Percentiles rank a stretch among this genome's conserved stretches.
These are phyloP conservation scores for Leucosticte australis DNA, from an alignment of 2,113 vertebrate genomes.

Conservation along the genomic window DNA sequence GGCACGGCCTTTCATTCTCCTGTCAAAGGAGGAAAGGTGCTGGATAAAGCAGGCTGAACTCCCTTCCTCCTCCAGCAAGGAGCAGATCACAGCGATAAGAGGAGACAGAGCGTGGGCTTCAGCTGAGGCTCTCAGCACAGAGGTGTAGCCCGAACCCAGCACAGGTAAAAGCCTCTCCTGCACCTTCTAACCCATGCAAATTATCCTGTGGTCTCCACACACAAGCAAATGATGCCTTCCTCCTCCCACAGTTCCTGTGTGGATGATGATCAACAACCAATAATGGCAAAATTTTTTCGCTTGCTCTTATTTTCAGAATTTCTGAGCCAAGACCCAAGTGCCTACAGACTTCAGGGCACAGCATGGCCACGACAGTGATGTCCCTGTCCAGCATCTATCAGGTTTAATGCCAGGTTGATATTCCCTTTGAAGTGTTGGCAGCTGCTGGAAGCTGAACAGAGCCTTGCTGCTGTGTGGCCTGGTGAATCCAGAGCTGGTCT, in stretches of 20 bases:
- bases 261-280: neutral
- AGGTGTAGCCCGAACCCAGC: neutral
- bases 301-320: neutral
- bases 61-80: neutral
- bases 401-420: neutral
- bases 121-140: neutral
- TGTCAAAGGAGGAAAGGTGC: neutral
- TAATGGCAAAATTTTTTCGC: neutral
- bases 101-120: neutral
- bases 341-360: neutral
- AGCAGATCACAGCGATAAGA: neutral
- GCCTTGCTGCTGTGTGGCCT: neutral
- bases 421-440: neutral
- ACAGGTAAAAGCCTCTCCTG: neutral
- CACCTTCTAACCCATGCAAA: neutral
- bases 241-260: neutral
- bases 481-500: neutral
- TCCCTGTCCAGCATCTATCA: neutral
- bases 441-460: neutral
- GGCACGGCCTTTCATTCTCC: neutral
- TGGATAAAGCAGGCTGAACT: neutral
- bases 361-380: neutral
- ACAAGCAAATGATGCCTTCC: rapidly evolving
- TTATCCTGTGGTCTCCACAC: neutral
- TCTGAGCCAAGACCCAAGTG: neutral